These are phyloP conservation scores for Priocnemis perturbator DNA, from an alignment of 2,888 invertebrate species.

Conservation along the genomic window DNA sequence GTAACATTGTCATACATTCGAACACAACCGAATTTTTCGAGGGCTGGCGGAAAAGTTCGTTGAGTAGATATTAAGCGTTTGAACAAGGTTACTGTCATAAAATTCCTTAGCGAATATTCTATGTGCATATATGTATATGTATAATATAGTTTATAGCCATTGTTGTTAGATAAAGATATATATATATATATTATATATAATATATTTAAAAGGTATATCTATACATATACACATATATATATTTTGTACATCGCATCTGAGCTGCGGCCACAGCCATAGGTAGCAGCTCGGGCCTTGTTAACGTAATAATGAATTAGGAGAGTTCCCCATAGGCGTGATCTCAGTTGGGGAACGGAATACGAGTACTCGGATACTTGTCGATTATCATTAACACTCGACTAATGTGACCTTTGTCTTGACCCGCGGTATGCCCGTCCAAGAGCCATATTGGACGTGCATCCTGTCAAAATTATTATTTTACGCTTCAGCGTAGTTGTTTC, in stretches of 20 bases:
- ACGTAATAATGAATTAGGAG: constrained; percentile 26
- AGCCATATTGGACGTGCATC: constrained; percentile 63
- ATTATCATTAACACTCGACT: constrained; percentile 1
- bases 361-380: constrained; percentile 21
- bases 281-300: constrained; percentile 69
- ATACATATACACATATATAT: constrained; percentile 40
- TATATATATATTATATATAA: constrained; percentile 15
- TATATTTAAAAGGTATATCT: constrained; percentile 21
- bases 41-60: background rate
- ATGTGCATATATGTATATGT: constrained; percentile 32
- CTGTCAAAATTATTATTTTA: constrained; percentile 14
- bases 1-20: too few relatives aligned
- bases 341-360: background rate
- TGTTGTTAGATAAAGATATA: constrained; percentile 41
- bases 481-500: background rate
- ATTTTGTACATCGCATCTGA: constrained; percentile 72
- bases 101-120: constrained; percentile 41
- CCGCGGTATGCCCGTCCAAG: constrained; percentile 57
- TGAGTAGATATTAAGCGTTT: constrained; percentile 39
- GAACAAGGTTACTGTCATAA: constrained; percentile 33
- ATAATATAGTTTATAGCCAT: constrained; percentile 48
- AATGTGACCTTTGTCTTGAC: constrained; percentile 34
- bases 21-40: too few relatives aligned
- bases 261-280: constrained; percentile 69
- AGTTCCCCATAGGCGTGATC: constrained; percentile 3